phyloP scores from a whole-genome alignment of 2,113 vertebrate species.

The Triplophysa dalaica region DNA sequence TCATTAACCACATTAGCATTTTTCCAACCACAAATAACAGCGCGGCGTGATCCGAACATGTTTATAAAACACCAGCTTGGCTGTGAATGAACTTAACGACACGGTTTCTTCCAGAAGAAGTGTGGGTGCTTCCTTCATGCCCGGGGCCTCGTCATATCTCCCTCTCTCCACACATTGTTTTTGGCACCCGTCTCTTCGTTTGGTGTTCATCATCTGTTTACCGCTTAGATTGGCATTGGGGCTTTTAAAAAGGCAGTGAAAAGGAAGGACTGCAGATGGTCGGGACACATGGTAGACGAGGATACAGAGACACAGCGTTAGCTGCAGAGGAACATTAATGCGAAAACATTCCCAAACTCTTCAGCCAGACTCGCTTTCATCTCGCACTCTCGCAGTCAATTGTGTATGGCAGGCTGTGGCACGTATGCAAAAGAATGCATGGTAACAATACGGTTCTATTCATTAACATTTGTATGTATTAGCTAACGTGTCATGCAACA shows the following conservation, averaged over 20 bases:
- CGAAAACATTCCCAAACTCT: constrained; percentile 38
- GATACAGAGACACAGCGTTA: constrained; percentile 41
- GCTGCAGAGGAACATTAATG: constrained; percentile 45
- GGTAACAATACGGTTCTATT: no score
- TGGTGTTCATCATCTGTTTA: constrained; percentile 46
- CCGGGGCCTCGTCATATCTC: constrained; percentile 15
- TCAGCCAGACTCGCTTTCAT: constrained; percentile 48
- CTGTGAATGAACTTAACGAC: constrained; percentile 30
- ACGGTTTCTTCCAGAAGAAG: constrained; percentile 30
- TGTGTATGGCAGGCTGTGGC: not conserved
- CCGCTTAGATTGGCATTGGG: constrained; percentile 35
- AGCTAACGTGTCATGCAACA: no score
- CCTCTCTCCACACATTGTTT: constrained; percentile 42
- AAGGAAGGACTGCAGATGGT: constrained; percentile 50
- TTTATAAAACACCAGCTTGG: constrained; percentile 30
- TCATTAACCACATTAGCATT: constrained; percentile 32
- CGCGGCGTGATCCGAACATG: not conserved
- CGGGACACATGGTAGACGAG: constrained; percentile 51
- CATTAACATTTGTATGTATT: no score
- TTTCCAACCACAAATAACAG: not conserved
- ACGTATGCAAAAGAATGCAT: no score
- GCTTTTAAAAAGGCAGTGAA: constrained; percentile 40
- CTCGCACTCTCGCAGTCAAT: constrained; percentile 7
- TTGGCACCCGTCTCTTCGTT: constrained; percentile 31
- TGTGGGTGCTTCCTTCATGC: constrained; percentile 37